Evolutionary conservation across 2,888 invertebrate genomes (phyloP), one percentile per base, ranked within the genome.

Genomic region (Drosophila subquinaria): DNA sequence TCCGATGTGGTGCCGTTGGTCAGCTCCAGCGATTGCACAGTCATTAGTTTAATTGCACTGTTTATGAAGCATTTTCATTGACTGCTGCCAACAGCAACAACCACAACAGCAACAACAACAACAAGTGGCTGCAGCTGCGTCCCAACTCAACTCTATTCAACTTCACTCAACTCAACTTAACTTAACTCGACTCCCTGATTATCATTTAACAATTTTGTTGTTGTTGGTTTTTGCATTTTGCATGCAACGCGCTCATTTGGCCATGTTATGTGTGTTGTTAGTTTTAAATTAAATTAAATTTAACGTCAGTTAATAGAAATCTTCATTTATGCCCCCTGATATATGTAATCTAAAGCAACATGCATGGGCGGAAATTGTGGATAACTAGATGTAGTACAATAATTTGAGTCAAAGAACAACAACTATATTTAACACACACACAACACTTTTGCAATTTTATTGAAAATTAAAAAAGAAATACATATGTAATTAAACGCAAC

Each of bases 1-100:
- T 74, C 81, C 36, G 42, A 17, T 50, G 42, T 59, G 55, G 20
- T 64, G 43, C 60, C 20, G 52, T 8, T 50, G 51, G 50, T 53
- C 63, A 45, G 57, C 27, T 52, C 40, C 50, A 65, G 42, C 45
- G 79, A 75, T 64, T 66, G 71, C 83, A 81, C 75, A 77, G 77
- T 85, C 89, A 88, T 89, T 89, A 85, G 77, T 82, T 87, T 89
- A 89, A 88, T 88, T 79, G 89, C 82, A 72, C 84, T 89, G 86
- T 89, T 89, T 89, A 87, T 88, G 87, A 78, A 74, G 75, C 81
- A 65, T 76, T 76, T 74, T 71, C 79, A 79, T 68, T 69, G 68
- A 76, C 66, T 75, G 61, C 52, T 55, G 48, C 51, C 53, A 48
- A 27, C 64, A 40, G 5, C 15, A 9, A 10, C 73, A 64, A 57